Conservation (phyloP, 2,888 invertebrate genomes). For the Acrobasis repandana region DNA sequence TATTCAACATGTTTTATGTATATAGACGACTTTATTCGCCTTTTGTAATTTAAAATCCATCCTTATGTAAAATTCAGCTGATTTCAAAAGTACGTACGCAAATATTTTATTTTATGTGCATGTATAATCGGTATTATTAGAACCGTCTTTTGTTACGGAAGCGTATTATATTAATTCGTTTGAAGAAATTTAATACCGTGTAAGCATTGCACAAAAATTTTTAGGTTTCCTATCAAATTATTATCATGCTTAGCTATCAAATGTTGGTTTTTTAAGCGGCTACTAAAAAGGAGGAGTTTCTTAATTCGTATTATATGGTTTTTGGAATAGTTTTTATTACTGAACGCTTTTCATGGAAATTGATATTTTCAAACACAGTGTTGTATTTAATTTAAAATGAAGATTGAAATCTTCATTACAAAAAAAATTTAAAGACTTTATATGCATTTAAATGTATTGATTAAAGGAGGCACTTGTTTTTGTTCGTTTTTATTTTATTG, state of each 20-base stretch:
- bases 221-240: no score
- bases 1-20: constrained; percentile 20
- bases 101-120: constrained; percentile 19
- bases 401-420: background rate
- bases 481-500: no score
- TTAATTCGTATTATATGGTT: no score
- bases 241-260: no score
- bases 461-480: no score
- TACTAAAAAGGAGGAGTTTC: no score
- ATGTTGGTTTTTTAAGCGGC: no score
- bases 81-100: constrained; percentile 11
- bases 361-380: background rate
- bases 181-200: constrained; percentile 4
- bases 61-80: constrained; percentile 15
- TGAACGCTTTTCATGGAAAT: constrained; percentile 11
- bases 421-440: background rate
- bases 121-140: constrained; percentile 17
- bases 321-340: background rate
- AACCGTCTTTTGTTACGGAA: constrained; percentile 11
- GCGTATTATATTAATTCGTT: constrained; percentile 10
- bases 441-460: background rate
- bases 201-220: background rate
- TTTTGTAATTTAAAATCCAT: constrained; percentile 20
- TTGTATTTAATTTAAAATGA: background rate
- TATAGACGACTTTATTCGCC: constrained; percentile 14